phyloP scores from a whole-genome alignment of 2,888 invertebrate species.

The Phengaris arion region DNA sequence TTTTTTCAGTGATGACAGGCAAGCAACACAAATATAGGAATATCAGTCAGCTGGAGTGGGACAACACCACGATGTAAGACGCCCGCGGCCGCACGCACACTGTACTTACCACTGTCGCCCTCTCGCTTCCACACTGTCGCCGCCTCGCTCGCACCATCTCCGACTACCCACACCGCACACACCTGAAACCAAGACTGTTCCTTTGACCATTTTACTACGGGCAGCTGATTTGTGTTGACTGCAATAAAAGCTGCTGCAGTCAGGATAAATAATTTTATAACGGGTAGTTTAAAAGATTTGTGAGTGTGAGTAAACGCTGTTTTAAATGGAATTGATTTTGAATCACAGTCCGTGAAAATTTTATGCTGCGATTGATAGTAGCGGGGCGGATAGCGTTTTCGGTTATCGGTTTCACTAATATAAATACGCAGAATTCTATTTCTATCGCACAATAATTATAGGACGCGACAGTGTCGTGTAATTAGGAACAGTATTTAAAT shows the following conservation, averaged over 20 bases:
- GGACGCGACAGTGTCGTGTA: constrained; percentile 31
- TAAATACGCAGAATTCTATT: background rate
- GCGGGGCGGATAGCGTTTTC: constrained; percentile 28
- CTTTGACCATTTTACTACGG: background rate
- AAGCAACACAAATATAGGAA: constrained; percentile 83
- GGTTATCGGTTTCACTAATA: background rate
- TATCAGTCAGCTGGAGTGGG: constrained; percentile 88
- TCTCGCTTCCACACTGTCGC: constrained; percentile 38
- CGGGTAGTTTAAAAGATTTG: background rate
- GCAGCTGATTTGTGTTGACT: constrained; percentile 12
- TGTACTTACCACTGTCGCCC: constrained; percentile 48
- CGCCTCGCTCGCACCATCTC: constrained; percentile 42
- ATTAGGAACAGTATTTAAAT: constrained; percentile 30
- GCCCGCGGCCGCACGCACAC: constrained; percentile 35
- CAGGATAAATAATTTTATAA: background rate
- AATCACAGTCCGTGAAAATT: constrained; percentile 30
- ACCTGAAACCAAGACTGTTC: constrained; percentile 28
- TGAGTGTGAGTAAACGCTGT: constrained; percentile 23
- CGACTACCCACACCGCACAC: constrained; percentile 34
- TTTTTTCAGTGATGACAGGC: constrained; percentile 64
- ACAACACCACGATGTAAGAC: constrained; percentile 87
- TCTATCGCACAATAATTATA: constrained; percentile 27
- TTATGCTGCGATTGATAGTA: constrained; percentile 12
- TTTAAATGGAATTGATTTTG: constrained; percentile 42
- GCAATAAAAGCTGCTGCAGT: background rate